Evolutionary conservation across 2,113 vertebrate genomes (phyloP).

Genomic region (Leptosomus discolor): DNA sequence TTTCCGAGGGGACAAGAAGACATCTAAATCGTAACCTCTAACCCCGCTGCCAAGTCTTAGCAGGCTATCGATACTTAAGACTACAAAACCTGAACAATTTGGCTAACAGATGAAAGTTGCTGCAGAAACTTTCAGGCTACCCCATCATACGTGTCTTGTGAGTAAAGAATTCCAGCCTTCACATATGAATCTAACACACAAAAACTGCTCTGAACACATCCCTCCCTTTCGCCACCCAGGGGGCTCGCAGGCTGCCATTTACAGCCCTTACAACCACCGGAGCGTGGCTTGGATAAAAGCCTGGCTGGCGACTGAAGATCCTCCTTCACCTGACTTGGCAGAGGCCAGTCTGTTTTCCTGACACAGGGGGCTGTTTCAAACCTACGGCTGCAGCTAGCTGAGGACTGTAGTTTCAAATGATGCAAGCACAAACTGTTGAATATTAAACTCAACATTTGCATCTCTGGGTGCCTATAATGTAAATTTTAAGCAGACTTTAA

Average conservation of each 20-base stretch:
- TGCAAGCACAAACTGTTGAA: background rate
- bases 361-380: background rate
- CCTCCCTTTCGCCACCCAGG: background rate
- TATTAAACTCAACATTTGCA: background rate
- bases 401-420: background rate
- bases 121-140: background rate
- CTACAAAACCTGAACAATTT: background rate
- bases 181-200: rapidly evolving
- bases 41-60: background rate
- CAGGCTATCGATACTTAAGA: background rate
- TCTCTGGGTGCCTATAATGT: background rate
- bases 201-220: background rate
- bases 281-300: background rate
- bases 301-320: background rate
- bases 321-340: background rate
- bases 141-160: background rate
- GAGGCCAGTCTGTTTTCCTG: background rate
- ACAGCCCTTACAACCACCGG: background rate
- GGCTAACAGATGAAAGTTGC: background rate
- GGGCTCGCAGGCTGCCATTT: background rate
- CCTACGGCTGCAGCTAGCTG: background rate
- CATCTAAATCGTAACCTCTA: background rate
- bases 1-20: background rate
- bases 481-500: background rate
- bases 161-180: background rate